Evolutionary conservation across 2,113 vertebrate species (phyloP), one percentile per base, ranked within the genome.

Genomic region (Corythornis cristatus): DNA sequence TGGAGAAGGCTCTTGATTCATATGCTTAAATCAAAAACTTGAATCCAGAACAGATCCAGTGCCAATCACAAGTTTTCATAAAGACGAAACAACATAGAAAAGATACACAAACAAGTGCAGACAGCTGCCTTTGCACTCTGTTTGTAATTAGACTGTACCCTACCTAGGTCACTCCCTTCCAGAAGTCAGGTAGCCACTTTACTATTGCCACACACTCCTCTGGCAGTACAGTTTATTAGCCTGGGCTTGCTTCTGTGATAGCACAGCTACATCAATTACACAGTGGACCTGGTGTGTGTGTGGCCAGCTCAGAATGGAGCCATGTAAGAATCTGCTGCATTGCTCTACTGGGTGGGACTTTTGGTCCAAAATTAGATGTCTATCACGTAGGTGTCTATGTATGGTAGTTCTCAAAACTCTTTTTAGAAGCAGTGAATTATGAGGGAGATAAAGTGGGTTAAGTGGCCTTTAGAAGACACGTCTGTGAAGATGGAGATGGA

Each of bases 51-150:
- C 64, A 93, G 68, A 94, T 57, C 28, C 53, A 62, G 43, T 87
- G 91, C 89, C 93, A 91, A 83, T 86, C 53, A 51, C 26, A 86
- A 60, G 40, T 40, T 70, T 89, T 86, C 86, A 33, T 67, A 31
- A 83, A 86, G 82, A 66, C 61, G 74, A 80, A 91, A 91, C 73
- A 83, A 68, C 62, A 56, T 51, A 62, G 84, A 58, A 83, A 77
- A 91, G 16, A 37, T 77, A 73, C 75, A 93, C 46, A 89, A 91
- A 65, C 75, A 85, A 91, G 96, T 85, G 56, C 64, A 95, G 91
- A 65, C 93, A 89, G 71, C 58, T 85, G 58, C 54, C 67, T 87
- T 87, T 85, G 5, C 54, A 37, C 54, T 87, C 29, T 73, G 20
- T 64, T 88, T 92, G 78, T 61, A 83, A 60, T 78, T 71, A 79